These are phyloP conservation scores for Melanotaenia duboulayi DNA, from an alignment of 2,113 vertebrate genomes.

Conservation along the genomic window DNA sequence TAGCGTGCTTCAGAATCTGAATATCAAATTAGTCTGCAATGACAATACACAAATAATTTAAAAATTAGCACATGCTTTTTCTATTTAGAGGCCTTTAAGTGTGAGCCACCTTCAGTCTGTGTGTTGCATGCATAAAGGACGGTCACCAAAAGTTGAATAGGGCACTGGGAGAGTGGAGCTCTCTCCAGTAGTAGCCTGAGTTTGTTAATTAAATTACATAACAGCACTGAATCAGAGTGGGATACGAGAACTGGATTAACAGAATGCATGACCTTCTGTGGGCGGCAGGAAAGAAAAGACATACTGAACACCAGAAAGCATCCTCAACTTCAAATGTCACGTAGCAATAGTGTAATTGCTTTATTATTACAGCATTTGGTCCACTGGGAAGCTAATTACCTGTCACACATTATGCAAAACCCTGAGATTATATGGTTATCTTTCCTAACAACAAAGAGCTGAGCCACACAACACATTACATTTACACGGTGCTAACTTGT, in stretches of 20 bases:
- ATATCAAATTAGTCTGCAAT: conserved; percentile 22
- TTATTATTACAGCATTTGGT: conserved; percentile 44
- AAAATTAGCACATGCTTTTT: conserved; percentile 6
- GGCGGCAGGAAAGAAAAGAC: conserved; percentile 49
- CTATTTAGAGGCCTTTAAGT: conserved; percentile 39
- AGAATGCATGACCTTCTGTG: conserved; percentile 40
- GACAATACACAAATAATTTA: conserved; percentile 1
- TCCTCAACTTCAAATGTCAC: conserved; percentile 54
- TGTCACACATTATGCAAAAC: conserved; percentile 57
- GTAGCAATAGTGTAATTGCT: conserved; percentile 38
- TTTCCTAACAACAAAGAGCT: conserved; percentile 36
- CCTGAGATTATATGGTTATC: conserved; percentile 37
- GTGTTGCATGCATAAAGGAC: conserved; percentile 30
- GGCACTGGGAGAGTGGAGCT: conserved; percentile 50
- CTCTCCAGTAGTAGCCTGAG: conserved; percentile 33
- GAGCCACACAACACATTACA: conserved; percentile 16
- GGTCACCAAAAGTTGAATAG: conserved; percentile 52
- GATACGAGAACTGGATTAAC: conserved; percentile 50
- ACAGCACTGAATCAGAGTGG: conserved; percentile 43
- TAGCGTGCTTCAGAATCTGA: conserved; percentile 7
- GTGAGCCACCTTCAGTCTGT: conserved; percentile 20
- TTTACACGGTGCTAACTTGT: conserved; percentile 31
- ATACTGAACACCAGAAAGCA: conserved; percentile 37
- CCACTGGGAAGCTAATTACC: conserved; percentile 55
- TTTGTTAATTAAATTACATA: conserved; percentile 63